Conservation (phyloP, 2,797 vertebrate species). For the Taenioides sp. region DNA sequence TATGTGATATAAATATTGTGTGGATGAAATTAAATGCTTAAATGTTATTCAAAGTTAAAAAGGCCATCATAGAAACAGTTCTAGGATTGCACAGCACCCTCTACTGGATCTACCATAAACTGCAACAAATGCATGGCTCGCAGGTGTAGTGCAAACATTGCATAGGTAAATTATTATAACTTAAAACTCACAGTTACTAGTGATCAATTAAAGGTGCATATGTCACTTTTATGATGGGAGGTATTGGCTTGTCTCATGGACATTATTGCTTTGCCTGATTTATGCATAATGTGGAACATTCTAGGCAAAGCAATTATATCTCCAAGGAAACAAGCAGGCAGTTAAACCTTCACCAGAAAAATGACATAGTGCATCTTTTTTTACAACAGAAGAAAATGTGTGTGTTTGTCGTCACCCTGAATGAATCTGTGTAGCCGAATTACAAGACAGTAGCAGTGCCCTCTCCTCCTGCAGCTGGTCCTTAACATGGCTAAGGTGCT, state of each 20-base stretch:
- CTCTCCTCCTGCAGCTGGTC: constrained; percentile 68
- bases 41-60: background rate
- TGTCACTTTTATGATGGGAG: too few relatives aligned
- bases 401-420: constrained; percentile 50
- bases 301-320: too few relatives aligned
- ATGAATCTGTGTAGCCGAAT: constrained; percentile 78
- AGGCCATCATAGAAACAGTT: background rate
- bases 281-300: too few relatives aligned
- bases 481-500: constrained; percentile 77
- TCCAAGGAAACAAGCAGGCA: too few relatives aligned
- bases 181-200: background rate
- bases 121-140: constrained; percentile 28
- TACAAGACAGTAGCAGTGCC: constrained; percentile 73
- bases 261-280: too few relatives aligned
- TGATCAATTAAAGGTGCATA: background rate
- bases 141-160: constrained; percentile 1
- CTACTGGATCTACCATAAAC: constrained; percentile 43
- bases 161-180: background rate
- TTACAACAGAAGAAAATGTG: constrained; percentile 25
- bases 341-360: too few relatives aligned
- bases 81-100: constrained; percentile 43
- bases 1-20: background rate
- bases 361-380: too few relatives aligned
- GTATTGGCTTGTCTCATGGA: too few relatives aligned
- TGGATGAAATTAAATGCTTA: background rate